Percentiles rank a stretch among this genome's conserved stretches.
phyloP scores from a whole-genome alignment of 2,797 vertebrate species.

The Mareca penelope region DNA sequence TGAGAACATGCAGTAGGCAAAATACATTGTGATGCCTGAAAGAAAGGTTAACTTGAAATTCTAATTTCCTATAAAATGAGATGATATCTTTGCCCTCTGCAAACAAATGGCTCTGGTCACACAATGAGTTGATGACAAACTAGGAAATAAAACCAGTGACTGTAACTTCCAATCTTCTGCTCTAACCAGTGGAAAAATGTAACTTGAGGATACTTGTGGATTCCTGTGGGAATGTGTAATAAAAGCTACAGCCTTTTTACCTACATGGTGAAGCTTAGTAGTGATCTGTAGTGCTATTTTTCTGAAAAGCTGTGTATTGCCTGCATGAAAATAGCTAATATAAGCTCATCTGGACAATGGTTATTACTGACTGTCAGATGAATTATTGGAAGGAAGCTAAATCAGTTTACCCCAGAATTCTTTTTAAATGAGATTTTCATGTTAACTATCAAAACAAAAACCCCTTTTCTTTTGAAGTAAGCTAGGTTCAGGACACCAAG shows the following conservation, averaged over 20 bases:
- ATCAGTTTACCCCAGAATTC: background rate
- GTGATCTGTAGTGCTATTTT: background rate
- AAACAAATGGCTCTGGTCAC: background rate
- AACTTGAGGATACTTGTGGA: background rate
- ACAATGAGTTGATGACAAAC: background rate
- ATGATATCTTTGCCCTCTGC: slow-evolving; percentile 1
- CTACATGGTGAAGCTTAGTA: background rate
- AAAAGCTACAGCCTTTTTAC: background rate
- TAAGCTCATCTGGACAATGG: background rate
- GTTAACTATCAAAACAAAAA: background rate
- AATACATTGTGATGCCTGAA: background rate
- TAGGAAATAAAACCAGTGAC: background rate
- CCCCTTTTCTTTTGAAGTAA: background rate
- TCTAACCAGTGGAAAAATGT: background rate
- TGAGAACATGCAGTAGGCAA: background rate
- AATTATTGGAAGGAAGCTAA: background rate
- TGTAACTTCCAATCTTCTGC: background rate
- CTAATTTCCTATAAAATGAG: background rate
- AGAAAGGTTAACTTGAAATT: background rate
- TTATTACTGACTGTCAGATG: background rate
- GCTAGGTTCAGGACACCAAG: background rate
- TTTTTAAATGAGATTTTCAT: background rate
- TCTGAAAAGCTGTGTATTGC: background rate
- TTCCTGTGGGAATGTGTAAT: background rate
- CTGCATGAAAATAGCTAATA: background rate